phyloP scores from a whole-genome alignment of 1,140 invertebrate genomes.

The Orius laevigatus region DNA sequence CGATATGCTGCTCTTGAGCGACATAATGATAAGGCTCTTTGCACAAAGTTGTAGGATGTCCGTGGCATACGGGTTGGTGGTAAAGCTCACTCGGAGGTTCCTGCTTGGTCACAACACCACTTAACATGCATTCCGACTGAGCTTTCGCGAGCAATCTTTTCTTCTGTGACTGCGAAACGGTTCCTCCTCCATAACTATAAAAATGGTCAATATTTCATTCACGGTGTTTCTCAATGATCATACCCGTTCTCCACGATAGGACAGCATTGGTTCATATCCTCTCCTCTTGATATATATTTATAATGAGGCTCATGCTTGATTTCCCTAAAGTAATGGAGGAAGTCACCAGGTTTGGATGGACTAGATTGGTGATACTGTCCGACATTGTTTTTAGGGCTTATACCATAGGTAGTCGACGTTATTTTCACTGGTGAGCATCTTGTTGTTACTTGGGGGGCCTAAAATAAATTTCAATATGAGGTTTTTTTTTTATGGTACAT shows the following conservation, averaged over 20 bases:
- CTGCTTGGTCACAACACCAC: conserved; percentile 29
- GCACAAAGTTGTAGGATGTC: conserved; percentile 28
- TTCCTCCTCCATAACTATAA: conserved; percentile 26
- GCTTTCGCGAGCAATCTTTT: conserved; percentile 73
- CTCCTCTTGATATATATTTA: conserved; percentile 18
- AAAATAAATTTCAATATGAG: conserved; percentile 4
- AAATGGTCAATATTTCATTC: not conserved
- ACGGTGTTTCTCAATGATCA: not conserved
- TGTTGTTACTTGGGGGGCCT: conserved; percentile 12
- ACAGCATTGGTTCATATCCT: conserved; percentile 12
- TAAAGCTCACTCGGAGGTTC: conserved; percentile 25
- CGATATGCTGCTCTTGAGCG: conserved; percentile 38
- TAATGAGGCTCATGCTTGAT: conserved; percentile 28
- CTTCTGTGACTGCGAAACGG: conserved; percentile 56
- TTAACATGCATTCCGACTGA: conserved; percentile 60
- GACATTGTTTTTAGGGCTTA: conserved; percentile 1
- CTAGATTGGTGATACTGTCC: conserved; percentile 14
- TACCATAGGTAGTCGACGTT: conserved; percentile 1
- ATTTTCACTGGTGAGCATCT: conserved; percentile 12
- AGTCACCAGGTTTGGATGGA: conserved; percentile 10
- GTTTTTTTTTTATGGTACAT: too few relatives aligned
- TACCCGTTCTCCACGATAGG: conserved; percentile 10
- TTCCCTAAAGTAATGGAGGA: conserved; percentile 18
- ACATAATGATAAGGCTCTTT: conserved; percentile 40
- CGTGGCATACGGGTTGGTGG: conserved; percentile 21